Evolutionary conservation across 1,140 invertebrate species (phyloP).

Genomic region (Cataglyphis hispanica): DNA sequence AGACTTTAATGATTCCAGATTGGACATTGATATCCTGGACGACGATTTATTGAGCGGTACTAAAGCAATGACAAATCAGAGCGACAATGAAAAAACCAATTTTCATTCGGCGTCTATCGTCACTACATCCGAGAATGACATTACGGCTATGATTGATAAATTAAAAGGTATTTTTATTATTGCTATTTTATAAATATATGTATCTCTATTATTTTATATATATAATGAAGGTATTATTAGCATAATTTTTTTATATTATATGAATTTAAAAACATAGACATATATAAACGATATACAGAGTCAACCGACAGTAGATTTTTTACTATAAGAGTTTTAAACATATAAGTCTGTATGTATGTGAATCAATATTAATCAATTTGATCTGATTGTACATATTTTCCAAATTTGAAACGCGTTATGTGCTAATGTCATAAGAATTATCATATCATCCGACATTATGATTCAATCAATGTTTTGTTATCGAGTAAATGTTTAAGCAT

Average conservation of each 20-base stretch:
- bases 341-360: conserved; percentile 48
- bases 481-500: conserved; percentile 38
- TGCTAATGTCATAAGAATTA: conserved; percentile 37
- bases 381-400: conserved; percentile 40
- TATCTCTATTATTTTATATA: background rate
- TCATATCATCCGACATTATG: background rate
- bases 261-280: conserved; percentile 52
- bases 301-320: conserved; percentile 25
- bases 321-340: conserved; percentile 14
- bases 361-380: conserved; percentile 42
- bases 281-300: conserved; percentile 13
- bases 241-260: too few species aligned
- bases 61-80: conserved; percentile 55
- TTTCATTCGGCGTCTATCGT: conserved; percentile 75
- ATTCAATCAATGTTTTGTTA: conserved; percentile 15
- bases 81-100: conserved; percentile 72
- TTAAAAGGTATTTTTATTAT: conserved; percentile 81
- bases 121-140: conserved; percentile 82
- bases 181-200: background rate
- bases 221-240: too few species aligned
- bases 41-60: conserved; percentile 77
- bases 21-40: conserved; percentile 77
- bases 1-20: conserved; percentile 79
- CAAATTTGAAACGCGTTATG: conserved; percentile 33
- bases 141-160: conserved; percentile 84